Base-by-base conservation (phyloP, 2,888 invertebrate species). In the Eupsilia transversa region DNA sequence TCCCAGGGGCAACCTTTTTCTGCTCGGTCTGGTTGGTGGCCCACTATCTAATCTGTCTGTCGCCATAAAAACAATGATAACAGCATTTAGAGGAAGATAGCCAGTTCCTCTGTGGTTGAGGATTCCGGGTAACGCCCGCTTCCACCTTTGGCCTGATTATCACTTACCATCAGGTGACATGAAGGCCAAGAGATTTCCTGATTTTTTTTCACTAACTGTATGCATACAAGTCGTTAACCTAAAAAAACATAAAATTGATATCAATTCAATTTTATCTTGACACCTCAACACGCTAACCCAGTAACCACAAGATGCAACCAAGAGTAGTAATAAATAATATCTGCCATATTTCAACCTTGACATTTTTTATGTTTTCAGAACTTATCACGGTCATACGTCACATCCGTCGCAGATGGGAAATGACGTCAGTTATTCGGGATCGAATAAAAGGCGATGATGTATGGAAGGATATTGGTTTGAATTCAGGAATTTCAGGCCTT, bases 381-480 rank as follows among this genome's bases (percentile, higher is more conserved):
- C 57, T 57, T 66, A 72, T 73, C 82, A 79, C 83, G 70, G 59
- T 41, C 49, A 54, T 74, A 74, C 69, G 82, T 84, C 78, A 84
- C 66, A 68, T 68, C 33, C 57, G 76, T 76, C 67, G 64, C 74
- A 69, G 59, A 77, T 70, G 75, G 78, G 59, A 73, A 72, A 79
- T 80, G 84, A 72, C 81, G 87, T 81, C 84, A 67, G 65, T 69
- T 73, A 74, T 10, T 61, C 43, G 49, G 57, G 35, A 67, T 68
- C 69, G 72, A 76, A 86, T 78, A 72, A 80, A 79, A 69, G 59
- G 46, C 46, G 57, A 78, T 79, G 74, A 84, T 78, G 63, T 82
- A 83, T 84, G 73, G 73, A 49, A 9, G 57, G 43, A 46, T 76
- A 82, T 76, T 75, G 66, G 69, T 20, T 54, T 7, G 54, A 59